These are phyloP conservation scores for Enteromius fasciolatus DNA, from an alignment of 2,797 vertebrate species.

Conservation along the genomic window DNA sequence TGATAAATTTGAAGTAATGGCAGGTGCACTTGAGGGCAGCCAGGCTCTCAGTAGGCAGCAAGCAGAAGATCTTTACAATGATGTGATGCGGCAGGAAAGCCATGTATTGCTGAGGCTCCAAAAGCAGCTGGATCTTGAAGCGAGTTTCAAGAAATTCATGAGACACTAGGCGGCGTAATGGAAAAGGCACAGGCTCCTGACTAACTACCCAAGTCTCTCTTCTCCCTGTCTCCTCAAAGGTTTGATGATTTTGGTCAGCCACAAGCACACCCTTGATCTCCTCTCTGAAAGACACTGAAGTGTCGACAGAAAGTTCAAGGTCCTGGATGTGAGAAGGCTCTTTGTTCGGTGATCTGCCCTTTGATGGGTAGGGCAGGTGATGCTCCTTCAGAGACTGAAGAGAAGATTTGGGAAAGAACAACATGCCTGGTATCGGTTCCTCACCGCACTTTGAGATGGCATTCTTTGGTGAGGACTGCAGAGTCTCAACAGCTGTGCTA, in stretches of 20 bases:
- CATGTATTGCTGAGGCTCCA: constrained; percentile 92
- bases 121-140: constrained; percentile 90
- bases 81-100: constrained; percentile 90
- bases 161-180: constrained; percentile 79
- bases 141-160: constrained; percentile 89
- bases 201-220: constrained; percentile 30
- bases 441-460: constrained; percentile 61
- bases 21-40: constrained; percentile 94
- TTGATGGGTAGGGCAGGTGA: background rate
- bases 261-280: constrained; percentile 1
- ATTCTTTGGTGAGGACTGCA: constrained; percentile 37
- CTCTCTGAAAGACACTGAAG: constrained; percentile 2
- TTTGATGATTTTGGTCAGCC: background rate
- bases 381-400: constrained; percentile 43
- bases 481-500: constrained; percentile 7
- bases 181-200: constrained; percentile 70
- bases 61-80: constrained; percentile 85
- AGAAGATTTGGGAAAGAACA: constrained; percentile 78
- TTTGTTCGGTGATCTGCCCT: constrained; percentile 32
- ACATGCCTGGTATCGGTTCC: constrained; percentile 85
- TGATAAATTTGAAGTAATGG: constrained; percentile 90
- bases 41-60: constrained; percentile 89
- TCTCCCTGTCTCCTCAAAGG: background rate
- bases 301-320: constrained; percentile 20
- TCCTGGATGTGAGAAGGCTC: constrained; percentile 26